Percentiles rank a stretch among this genome's conserved stretches.
These are phyloP conservation scores for Prietella phreatophila DNA, from an alignment of 2,113 vertebrate species.

Conservation along the genomic window DNA sequence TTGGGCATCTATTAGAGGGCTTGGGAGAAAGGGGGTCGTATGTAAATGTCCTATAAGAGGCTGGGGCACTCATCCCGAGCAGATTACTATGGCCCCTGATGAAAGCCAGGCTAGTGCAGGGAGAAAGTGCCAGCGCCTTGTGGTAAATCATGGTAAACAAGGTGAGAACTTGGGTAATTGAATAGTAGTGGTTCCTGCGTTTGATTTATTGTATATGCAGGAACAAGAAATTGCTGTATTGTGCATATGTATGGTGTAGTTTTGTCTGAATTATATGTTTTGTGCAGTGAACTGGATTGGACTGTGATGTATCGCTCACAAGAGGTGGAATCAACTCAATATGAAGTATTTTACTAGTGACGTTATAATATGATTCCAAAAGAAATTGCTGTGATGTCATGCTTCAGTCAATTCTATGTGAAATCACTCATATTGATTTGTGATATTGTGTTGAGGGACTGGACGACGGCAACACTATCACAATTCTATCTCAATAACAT, in stretches of 20 bases:
- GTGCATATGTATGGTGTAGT: conserved; percentile 4
- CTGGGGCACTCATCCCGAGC: conserved; percentile 68
- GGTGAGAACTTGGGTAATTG: conserved; percentile 72
- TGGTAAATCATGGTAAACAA: conserved; percentile 75
- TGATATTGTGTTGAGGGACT: neutral
- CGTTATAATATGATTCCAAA: conserved; percentile 17
- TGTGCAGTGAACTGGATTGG: conserved; percentile 26
- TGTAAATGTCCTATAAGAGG: conserved; percentile 77
- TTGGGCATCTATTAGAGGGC: conserved; percentile 75
- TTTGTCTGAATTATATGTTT: conserved; percentile 18
- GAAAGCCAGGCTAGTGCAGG: conserved; percentile 59
- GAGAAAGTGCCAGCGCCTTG: conserved; percentile 64
- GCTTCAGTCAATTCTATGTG: neutral
- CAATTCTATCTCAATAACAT: neutral
- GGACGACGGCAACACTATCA: neutral
- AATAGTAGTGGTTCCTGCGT: conserved; percentile 64
- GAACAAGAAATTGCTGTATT: conserved; percentile 50
- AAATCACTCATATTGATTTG: neutral
- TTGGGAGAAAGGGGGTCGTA: conserved; percentile 74
- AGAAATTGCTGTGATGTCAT: conserved; percentile 30
- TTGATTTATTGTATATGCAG: conserved; percentile 61
- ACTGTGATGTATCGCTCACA: conserved; percentile 25
- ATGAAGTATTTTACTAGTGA: neutral
- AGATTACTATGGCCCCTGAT: conserved; percentile 68
- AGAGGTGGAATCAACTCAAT: neutral